phyloP scores from a whole-genome alignment of 2,888 invertebrate genomes.

The Coelopa pilipes region DNA sequence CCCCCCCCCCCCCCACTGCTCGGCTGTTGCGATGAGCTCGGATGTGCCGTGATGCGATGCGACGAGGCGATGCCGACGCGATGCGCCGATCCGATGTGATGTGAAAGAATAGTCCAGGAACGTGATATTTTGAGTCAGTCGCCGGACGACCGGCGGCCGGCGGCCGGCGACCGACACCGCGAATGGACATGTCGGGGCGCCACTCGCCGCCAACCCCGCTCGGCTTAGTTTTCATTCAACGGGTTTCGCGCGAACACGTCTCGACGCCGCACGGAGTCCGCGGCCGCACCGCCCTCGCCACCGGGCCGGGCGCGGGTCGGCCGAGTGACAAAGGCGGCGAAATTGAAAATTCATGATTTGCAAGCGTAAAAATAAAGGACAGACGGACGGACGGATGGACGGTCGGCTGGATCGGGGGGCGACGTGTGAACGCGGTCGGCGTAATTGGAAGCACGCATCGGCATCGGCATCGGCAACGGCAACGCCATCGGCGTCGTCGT shows the following conservation, averaged over 20 bases:
- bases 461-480: slow-evolving; percentile 13
- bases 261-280: slow-evolving; percentile 14
- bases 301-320: background rate
- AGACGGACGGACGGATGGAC: too few species aligned
- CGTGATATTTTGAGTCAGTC: slow-evolving; percentile 50
- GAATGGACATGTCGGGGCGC: slow-evolving; percentile 41
- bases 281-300: background rate
- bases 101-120: slow-evolving; percentile 47
- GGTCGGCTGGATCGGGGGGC: slow-evolving; percentile 34
- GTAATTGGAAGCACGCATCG: slow-evolving; percentile 41
- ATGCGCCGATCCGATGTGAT: slow-evolving; percentile 6
- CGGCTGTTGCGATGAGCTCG: slow-evolving; percentile 5
- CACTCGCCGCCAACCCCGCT: slow-evolving; percentile 39
- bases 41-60: background rate
- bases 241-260: slow-evolving; percentile 37
- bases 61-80: too few species aligned
- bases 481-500: background rate
- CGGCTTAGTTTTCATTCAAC: slow-evolving; percentile 48
- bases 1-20: too few species aligned
- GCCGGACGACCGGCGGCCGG: slow-evolving; percentile 6
- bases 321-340: background rate
- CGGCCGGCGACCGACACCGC: slow-evolving; percentile 30
- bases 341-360: slow-evolving; percentile 38
- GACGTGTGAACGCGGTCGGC: slow-evolving; percentile 28
- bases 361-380: slow-evolving; percentile 21